Evolutionary conservation across 2,888 invertebrate species (phyloP).

Genomic region (Caenorhabditis panamensis): DNA sequence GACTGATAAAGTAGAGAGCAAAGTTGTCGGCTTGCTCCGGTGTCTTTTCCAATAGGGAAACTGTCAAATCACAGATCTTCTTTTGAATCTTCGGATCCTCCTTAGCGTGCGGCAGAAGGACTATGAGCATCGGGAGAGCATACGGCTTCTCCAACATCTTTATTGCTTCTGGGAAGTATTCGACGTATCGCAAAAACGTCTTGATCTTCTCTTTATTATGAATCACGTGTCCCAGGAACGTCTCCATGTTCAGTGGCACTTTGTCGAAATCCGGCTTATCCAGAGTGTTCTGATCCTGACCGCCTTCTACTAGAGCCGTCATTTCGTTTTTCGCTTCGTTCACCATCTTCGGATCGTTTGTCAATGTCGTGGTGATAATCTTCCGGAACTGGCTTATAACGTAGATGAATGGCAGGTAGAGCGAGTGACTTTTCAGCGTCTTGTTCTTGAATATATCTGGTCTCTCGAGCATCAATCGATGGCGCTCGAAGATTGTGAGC

Average conservation of each 20-base stretch:
- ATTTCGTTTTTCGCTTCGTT: neutral
- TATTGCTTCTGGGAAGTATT: neutral
- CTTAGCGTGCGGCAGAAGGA: neutral
- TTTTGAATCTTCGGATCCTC: constrained; percentile 3
- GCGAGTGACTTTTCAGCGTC: neutral
- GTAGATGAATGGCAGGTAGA: constrained; percentile 15
- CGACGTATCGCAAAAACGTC: constrained; percentile 2
- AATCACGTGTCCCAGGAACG: neutral
- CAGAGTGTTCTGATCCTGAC: neutral
- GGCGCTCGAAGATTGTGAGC: constrained; percentile 10
- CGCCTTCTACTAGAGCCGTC: neutral
- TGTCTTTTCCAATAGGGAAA: neutral
- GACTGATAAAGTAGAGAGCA: constrained; percentile 15
- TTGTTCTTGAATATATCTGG: constrained; percentile 1
- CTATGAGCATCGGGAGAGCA: neutral
- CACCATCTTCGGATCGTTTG: neutral
- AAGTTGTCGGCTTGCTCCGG: constrained; percentile 17
- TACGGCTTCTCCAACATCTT: constrained; percentile 21
- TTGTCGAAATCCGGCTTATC: neutral
- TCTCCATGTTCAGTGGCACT: neutral
- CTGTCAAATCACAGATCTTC: constrained; percentile 1
- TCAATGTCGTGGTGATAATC: neutral
- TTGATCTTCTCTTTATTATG: neutral
- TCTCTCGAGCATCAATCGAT: constrained; percentile 11
- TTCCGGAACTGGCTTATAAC: constrained; percentile 7